Percentiles rank a stretch among this genome's conserved stretches.
Evolutionary conservation across 92 coral and sea anemone species (phyloP).

Genomic region (Parazoanthus swiftii): DNA sequence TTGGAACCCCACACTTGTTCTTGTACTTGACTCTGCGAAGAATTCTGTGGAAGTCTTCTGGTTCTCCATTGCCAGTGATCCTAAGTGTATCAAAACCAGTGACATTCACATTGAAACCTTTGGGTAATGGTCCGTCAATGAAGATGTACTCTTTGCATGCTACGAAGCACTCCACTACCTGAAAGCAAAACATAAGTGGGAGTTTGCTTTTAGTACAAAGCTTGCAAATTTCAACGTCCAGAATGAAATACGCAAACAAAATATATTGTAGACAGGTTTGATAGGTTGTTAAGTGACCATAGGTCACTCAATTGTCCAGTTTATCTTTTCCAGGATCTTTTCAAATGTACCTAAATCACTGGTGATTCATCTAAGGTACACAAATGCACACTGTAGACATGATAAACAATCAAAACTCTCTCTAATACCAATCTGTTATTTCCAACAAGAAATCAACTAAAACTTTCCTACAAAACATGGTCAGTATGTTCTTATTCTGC

Average conservation of each 20-base stretch:
- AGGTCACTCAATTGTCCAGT: no score
- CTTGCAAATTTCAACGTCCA: neutral
- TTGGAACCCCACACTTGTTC: conserved; percentile 83
- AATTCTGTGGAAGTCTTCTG: conserved; percentile 69
- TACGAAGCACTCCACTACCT: conserved; percentile 76
- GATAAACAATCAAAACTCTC: no score
- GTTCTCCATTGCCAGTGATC: conserved; percentile 77
- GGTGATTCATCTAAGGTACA: no score
- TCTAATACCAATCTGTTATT: no score
- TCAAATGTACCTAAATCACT: no score
- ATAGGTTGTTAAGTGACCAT: no score
- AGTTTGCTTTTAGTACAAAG: no score
- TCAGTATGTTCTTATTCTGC: no score
- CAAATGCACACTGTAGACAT: no score
- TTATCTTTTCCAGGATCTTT: no score
- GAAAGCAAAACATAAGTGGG: neutral
- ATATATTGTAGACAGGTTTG: neutral
- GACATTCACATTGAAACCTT: conserved; percentile 66
- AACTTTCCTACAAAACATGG: no score
- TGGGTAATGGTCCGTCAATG: conserved; percentile 68
- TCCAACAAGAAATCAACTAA: no score
- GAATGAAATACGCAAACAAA: neutral
- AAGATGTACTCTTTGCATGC: conserved; percentile 90
- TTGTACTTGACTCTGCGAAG: conserved; percentile 77
- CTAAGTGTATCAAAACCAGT: conserved; percentile 56